Evolutionary conservation across 1,140 invertebrate species (phyloP).

Genomic region (Cheumatopsyche charites): DNA sequence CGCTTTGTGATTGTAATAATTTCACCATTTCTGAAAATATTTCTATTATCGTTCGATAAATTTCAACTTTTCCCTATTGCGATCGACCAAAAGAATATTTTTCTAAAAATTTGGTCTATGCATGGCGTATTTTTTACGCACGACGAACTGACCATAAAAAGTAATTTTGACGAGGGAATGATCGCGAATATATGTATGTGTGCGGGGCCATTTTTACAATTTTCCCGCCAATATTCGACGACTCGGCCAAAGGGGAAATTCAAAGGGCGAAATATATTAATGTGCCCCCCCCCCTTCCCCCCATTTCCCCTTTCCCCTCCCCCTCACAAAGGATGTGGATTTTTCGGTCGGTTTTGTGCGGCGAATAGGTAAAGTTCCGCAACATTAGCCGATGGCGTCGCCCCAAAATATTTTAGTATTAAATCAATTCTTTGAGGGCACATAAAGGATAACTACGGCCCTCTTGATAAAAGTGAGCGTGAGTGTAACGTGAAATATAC

Average conservation of each 20-base stretch:
- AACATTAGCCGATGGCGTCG: conserved; percentile 44
- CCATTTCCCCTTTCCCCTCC: too few species aligned
- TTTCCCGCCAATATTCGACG: conserved; percentile 27
- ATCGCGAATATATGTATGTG: too few species aligned
- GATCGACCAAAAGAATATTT: too few species aligned
- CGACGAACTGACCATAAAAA: conserved; percentile 18
- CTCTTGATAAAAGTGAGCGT: conserved; percentile 47
- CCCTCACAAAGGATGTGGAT: conserved; percentile 35
- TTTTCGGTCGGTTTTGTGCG: conserved; percentile 36
- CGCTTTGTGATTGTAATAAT: too few species aligned
- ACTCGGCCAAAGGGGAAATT: conserved; percentile 29
- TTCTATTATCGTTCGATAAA: too few species aligned
- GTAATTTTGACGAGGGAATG: conserved; percentile 21
- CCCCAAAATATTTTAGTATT: conserved; percentile 48
- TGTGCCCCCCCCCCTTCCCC: too few species aligned
- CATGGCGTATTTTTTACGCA: neutral
- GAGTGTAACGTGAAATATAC: conserved; percentile 47
- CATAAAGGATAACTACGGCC: conserved; percentile 49
- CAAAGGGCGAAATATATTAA: conserved; percentile 37
- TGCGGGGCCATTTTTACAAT: conserved; percentile 22
- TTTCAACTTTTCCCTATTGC: too few species aligned
- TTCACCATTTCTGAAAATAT: too few species aligned
- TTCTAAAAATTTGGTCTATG: too few species aligned
- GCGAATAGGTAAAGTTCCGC: conserved; percentile 39
- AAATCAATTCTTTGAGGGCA: conserved; percentile 49